Percentiles rank a stretch among this genome's conserved stretches.
Conservation (phyloP, 2,113 vertebrate genomes). For the Hypanus sabinus region DNA sequence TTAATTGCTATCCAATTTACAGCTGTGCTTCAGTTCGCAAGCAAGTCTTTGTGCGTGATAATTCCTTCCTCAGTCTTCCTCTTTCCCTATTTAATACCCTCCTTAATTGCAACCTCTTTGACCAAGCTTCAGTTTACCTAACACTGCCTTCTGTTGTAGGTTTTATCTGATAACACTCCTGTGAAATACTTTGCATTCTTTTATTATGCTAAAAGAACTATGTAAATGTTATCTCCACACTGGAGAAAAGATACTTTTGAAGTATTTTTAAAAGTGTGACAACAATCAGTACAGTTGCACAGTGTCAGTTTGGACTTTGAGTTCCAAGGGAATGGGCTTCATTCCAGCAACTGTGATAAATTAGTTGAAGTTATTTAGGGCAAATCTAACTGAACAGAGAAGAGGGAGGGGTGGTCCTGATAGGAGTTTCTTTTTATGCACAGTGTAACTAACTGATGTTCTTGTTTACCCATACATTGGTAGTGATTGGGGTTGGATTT, state of each 20-base stretch:
- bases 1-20: not conserved
- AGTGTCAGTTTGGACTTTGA: not conserved
- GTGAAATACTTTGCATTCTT: too few species aligned
- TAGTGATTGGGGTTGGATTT: not conserved
- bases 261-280: not conserved
- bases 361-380: not conserved
- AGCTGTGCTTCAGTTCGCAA: not conserved
- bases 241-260: not conserved
- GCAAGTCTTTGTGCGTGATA: not conserved
- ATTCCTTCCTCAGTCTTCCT: not conserved
- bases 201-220: too few species aligned
- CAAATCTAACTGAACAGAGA: not conserved
- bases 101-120: too few species aligned
- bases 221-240: not conserved
- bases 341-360: not conserved
- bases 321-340: not conserved
- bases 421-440: not conserved
- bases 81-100: too few species aligned
- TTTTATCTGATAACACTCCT: too few species aligned
- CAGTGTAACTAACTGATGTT: not conserved
- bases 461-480: not conserved
- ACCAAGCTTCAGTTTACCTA: too few species aligned
- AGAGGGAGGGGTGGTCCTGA: not conserved
- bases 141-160: too few species aligned
- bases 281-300: not conserved